Percentiles rank a stretch among this genome's conserved stretches.
Conservation (phyloP, 2,888 invertebrate species). For the Drosophila falleni region DNA sequence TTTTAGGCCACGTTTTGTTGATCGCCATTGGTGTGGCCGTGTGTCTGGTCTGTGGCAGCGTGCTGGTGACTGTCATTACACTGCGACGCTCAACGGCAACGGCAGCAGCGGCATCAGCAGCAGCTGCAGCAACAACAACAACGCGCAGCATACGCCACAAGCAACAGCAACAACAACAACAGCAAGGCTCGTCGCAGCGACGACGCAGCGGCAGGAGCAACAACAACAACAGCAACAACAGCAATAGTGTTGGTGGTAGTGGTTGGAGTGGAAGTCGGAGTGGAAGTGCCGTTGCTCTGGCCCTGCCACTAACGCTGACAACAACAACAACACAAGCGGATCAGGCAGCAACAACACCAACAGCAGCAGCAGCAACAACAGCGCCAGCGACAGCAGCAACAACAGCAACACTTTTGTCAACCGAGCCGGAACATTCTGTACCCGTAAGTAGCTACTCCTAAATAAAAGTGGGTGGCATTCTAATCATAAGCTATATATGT, state of each 20-base stretch:
- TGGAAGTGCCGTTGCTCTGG: conserved; percentile 82
- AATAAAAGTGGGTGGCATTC: conserved; percentile 11
- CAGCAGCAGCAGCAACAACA: conserved; percentile 67
- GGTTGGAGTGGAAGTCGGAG: conserved; percentile 54
- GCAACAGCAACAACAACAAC: conserved; percentile 29
- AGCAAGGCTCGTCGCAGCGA: conserved; percentile 66
- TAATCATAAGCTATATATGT: conserved; percentile 2
- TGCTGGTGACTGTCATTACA: conserved; percentile 80
- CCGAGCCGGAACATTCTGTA: conserved; percentile 86
- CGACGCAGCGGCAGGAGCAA: conserved; percentile 54
- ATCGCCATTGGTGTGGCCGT: conserved; percentile 82
- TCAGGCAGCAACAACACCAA: conserved; percentile 66
- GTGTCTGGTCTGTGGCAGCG: conserved; percentile 81
- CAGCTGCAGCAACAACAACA: conserved; percentile 41
- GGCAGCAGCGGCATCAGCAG: conserved; percentile 62
- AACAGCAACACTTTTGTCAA: conserved; percentile 83
- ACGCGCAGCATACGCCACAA: conserved; percentile 48
- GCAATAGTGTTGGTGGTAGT: conserved; percentile 34
- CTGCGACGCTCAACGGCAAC: conserved; percentile 68
- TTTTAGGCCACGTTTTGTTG: conserved; percentile 79
- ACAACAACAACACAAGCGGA: conserved; percentile 60
- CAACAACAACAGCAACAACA: conserved; percentile 44
- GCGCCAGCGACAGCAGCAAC: conserved; percentile 66
- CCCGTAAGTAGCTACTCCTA: conserved; percentile 83
- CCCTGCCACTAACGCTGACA: conserved; percentile 84